These are phyloP conservation scores for Poeciliopsis infans DNA, from an alignment of 2,797 vertebrate species.

Conservation along the genomic window DNA sequence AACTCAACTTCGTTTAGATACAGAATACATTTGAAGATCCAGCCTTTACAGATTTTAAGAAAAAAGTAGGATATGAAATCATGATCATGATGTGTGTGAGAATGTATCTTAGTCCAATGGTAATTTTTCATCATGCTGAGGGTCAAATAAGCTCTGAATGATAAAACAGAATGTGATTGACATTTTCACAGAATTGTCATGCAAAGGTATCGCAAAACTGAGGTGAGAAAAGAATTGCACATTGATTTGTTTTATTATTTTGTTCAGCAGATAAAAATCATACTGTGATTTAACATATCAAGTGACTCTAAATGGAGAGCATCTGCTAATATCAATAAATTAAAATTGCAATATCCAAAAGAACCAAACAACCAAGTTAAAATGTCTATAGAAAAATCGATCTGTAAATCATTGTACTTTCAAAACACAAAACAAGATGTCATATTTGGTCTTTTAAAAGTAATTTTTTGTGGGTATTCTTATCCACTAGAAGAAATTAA, in stretches of 20 bases:
- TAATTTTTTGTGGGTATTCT: background rate
- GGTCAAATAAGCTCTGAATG: background rate
- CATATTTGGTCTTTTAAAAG: too few relatives aligned
- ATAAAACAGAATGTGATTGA: background rate
- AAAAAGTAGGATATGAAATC: background rate
- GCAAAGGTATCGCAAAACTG: background rate
- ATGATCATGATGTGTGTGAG: background rate
- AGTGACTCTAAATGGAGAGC: background rate
- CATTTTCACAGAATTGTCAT: background rate
- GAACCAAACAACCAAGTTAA: background rate
- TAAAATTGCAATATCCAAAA: background rate
- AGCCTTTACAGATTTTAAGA: background rate
- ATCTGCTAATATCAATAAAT: background rate
- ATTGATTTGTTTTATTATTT: background rate
- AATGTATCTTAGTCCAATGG: background rate
- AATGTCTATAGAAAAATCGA: background rate
- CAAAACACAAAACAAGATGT: too few relatives aligned
- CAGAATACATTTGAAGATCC: conserved; percentile 19
- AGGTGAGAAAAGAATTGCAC: background rate
- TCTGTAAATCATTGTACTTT: too few relatives aligned
- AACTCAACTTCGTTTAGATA: conserved; percentile 7
- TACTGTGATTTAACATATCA: background rate
- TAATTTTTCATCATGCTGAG: background rate
- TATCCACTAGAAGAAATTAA: background rate
- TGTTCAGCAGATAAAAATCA: background rate